Base-by-base conservation (phyloP, 2,888 invertebrate genomes). In the Eupsilia transversa region DNA sequence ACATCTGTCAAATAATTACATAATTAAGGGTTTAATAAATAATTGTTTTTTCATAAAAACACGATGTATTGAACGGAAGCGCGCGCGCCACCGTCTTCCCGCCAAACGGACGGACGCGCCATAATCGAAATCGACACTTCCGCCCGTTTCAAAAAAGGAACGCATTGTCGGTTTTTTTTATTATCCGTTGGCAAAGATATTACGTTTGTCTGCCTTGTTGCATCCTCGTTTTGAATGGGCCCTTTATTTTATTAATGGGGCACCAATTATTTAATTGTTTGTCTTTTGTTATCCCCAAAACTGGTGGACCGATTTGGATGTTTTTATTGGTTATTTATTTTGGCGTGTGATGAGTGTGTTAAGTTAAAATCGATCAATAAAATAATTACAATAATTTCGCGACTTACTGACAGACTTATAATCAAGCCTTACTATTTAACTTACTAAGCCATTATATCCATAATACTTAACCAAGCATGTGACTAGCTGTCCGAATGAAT, bases 71-170 rank as follows among this genome's bases (percentile, higher is more conserved):
- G 79, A 86, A 67, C 91, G 91, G 92, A 92, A 92, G 84, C 89
- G 88, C 88, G 85, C 89, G 90, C 90, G 89, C 90, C 91, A 80
- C 84, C 74, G 88, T 91, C 91, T 90, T 90, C 91, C 91, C 92
- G 92, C 91, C 91, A 89, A 89, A 90, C 91, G 89, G 89, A 88
- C 92, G 91, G 92, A 90, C 92, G 88, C 87, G 85, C 87, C 92
- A 91, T 92, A 92, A 91, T 92, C 92, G 92, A 93, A 92, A 93
- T 90, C 91, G 92, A 92, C 92, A 90, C 92, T 90, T 91, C 91
- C 93, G 92, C 88, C 86, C 89, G 85, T 87, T 90, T 91, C 89
- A 87, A 91, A 92, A 92, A 91, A 92, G 91, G 90, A 92, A 91
- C 91, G 80, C 80, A 88, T 87, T 91, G 91, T 89, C 89, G 89